Percentiles rank a stretch among this genome's conserved stretches.
Conservation (phyloP, 2,113 vertebrate species). For the Marmota monax region DNA sequence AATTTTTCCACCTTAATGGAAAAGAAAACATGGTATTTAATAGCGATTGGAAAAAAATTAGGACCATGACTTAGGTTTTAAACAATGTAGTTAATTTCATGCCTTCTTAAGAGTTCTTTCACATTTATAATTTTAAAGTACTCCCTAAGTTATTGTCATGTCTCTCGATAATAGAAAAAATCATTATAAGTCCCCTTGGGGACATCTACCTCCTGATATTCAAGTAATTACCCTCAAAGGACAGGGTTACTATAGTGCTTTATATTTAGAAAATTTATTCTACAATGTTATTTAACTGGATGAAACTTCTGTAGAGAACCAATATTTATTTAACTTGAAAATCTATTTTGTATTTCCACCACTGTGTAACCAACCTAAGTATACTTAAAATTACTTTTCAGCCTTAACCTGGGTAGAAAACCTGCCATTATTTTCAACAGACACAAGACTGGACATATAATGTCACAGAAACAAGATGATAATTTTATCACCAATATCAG, state of each 20-base stretch:
- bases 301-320: background rate
- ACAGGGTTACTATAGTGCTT: background rate
- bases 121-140: background rate
- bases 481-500: background rate
- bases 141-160: background rate
- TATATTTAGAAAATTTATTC: background rate
- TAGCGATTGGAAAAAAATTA: background rate
- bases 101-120: background rate
- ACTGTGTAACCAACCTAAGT: background rate
- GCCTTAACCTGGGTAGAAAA: background rate
- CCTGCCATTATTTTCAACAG: background rate
- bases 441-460: background rate
- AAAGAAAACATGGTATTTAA: background rate
- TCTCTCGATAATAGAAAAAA: background rate
- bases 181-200: background rate
- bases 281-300: constrained; percentile 7
- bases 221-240: constrained; percentile 19
- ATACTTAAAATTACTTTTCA: background rate
- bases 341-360: background rate
- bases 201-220: background rate
- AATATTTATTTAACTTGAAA: constrained; percentile 53
- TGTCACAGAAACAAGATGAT: background rate
- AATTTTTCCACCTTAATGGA: background rate
- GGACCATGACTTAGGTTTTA: background rate
- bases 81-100: background rate